These are phyloP conservation scores for Epinephelus fuscoguttatus DNA, from an alignment of 2,113 vertebrate genomes.

Conservation along the genomic window DNA sequence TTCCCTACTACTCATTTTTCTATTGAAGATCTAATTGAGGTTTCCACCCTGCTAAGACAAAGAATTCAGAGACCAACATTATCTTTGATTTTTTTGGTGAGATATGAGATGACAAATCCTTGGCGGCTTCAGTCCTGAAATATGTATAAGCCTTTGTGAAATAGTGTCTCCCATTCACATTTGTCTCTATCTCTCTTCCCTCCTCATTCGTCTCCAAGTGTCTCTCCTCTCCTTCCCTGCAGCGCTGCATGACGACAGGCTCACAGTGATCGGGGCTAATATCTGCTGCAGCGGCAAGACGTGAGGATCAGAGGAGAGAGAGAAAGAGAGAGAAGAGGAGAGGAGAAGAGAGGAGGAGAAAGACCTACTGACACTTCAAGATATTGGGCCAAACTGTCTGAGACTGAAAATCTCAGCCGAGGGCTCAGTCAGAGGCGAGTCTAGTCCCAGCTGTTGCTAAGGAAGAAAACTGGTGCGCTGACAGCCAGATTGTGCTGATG, in stretches of 20 bases:
- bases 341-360: not conserved
- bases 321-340: not conserved
- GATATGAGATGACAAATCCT: not conserved
- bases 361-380: constrained; percentile 48
- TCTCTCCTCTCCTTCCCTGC: constrained; percentile 26
- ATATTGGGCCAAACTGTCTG: constrained; percentile 66
- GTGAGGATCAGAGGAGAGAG: constrained; percentile 38
- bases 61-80: not conserved
- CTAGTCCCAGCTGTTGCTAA: constrained; percentile 69
- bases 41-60: not conserved
- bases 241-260: constrained; percentile 39
- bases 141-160: not conserved
- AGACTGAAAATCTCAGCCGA: constrained; percentile 39
- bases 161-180: not conserved
- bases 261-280: constrained; percentile 30
- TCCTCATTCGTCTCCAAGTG: not conserved
- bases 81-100: not conserved
- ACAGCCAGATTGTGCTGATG: constrained; percentile 35
- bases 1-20: not conserved
- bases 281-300: constrained; percentile 52
- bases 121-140: not conserved
- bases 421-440: constrained; percentile 39
- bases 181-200: not conserved
- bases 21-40: not conserved
- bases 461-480: constrained; percentile 54